Evolutionary conservation across 2,888 invertebrate species (phyloP), one percentile per base, ranked within the genome.

Genomic region (Rhagium mordax): DNA sequence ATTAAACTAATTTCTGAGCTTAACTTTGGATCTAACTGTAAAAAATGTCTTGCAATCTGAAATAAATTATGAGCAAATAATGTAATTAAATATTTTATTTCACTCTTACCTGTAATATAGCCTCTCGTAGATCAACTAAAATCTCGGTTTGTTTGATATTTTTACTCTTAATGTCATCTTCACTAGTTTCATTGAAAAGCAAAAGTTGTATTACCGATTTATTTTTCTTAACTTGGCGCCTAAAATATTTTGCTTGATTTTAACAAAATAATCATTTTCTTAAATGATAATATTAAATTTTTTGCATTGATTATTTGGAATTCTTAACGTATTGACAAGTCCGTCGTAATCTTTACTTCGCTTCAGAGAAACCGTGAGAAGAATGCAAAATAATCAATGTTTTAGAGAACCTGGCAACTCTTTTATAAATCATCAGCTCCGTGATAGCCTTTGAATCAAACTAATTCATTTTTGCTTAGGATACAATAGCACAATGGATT

Each of bases 101-200:
- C 10, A 51, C 2, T 60, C 62, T 65, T 75, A 96, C 93, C 89
- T 96, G 98, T 68, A 98, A 89, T 81, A 99, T 97, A 29, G 98
- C 96, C 89, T 99, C 98, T 80, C 98, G 91, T 66, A 99, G 90
- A 89, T 99, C 98, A n/a, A 99, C 98, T 78, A 99, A 90, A 84
- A 99, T 94, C 90, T 99, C 99, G 81, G 99, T 99, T 89, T 99
- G 99, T 76, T 96, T 94, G 65, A 99, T 96, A 89, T 99, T 99
- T 88, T 99, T 99, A 74, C 95, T 96, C 86, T 98, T 95, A 13
- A 95, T 90, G 87, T 96, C 95, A 81, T 97, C 96, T 84, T 93
- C 93, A 75, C 91, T 92, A 76, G 90, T 91, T 85, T 94, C 94
- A 47, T 96, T 96, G 88, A 96, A 96, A 18, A 98, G 89, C 82